Base-by-base conservation (phyloP, 64 coral and sea anemone genomes). In the Stichodactyla helianthus region DNA sequence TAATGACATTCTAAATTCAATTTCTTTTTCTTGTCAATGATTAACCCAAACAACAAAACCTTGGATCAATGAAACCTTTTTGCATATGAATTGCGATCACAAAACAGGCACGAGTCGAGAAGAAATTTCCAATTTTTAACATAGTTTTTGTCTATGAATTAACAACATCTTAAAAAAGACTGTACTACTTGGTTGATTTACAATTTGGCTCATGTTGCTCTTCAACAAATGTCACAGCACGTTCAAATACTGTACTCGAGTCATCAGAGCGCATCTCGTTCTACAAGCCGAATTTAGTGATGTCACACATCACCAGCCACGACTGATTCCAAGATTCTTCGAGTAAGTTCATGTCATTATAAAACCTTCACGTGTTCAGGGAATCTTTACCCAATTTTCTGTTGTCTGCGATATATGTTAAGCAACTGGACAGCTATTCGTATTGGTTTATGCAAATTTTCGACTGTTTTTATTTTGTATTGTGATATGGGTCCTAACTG, bases 371-470 rank as follows among this genome's bases (percentile, higher is more conserved):
- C 12, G 4, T 74, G 20, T n/a, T 14, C 23, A 23, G 10, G 27
- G 12, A 74, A 27, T 12, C 27, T 12, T 11, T 2, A 74, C 22
- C 4, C 7, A 9, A 74, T 7, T 23, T 12, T 31, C 1, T 9
- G 8, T 23, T 68, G 68, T 74, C 68, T 74, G 68, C 7, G 68
- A 10, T 74, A 27, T 74, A 74, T 74, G 68, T 74, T 74, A 74
- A 74, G 68, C 26, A 74, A 74, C 22, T 10, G 68, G 23, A 14
- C 7, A 31, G 68, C 25, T 74, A 26, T 26, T 74, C 25, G 27
- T 74, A n/a, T 74, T 11, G 68, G 68, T 74, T 74, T 74, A 74
- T 74, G 68, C 68, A 74, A 74, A 74, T 74, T n/a, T 31, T 8
- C 22, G 25, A 25, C 23, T 74, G 68, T 74, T 74, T 74, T 11